Evolutionary conservation across 2,797 vertebrate genomes (phyloP), one percentile per base, ranked within the genome.

Genomic region (Scomberomorus guttatus): DNA sequence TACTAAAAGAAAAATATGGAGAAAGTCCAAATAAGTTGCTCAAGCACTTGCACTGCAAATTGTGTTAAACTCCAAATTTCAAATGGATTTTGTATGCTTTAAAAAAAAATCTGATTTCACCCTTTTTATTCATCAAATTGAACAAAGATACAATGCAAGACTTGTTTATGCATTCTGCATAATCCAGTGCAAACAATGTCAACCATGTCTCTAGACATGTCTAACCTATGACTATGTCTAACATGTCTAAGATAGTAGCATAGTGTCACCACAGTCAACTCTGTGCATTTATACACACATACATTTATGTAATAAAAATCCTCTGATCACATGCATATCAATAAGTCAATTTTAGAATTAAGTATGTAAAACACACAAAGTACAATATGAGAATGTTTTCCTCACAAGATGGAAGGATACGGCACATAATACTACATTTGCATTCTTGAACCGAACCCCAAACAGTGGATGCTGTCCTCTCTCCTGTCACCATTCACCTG

Each of bases 401-500:
- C 69, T n/a, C 17, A 46, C 65, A 71, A 58, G 34, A 58, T 55
- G 61, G 79, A 67, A 50, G 57, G 61, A 67, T 51, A 34, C 58
- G 61, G 66, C n/a, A 56, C 24, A 24, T 55, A 14, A 79, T 34
- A 42, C 46, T 1, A 2, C 69, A 80, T 85, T 86, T 81, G 32
- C 55, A 82, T 88, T 92, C 63, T 56, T 61, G 32, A 79, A 74
- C 39, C 42, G 0, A 63, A 71, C 71, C 51, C 59, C 66, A 34
- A 75, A 72, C 37, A 65, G 52, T n/a, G 66, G 55, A 59, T 61
- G 65, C 62, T 52, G 75, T 79, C 66, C 77, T 71, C 51, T 22
- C 64, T 63, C 20, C 67, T 72, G 84, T 86, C 85, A 89, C 75
- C 65, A n/a, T 75, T 80, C 82, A 82, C 84, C 88, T 83, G 77